phyloP scores from a whole-genome alignment of 2,797 vertebrate species.

The Neosilurus mollespiculum region DNA sequence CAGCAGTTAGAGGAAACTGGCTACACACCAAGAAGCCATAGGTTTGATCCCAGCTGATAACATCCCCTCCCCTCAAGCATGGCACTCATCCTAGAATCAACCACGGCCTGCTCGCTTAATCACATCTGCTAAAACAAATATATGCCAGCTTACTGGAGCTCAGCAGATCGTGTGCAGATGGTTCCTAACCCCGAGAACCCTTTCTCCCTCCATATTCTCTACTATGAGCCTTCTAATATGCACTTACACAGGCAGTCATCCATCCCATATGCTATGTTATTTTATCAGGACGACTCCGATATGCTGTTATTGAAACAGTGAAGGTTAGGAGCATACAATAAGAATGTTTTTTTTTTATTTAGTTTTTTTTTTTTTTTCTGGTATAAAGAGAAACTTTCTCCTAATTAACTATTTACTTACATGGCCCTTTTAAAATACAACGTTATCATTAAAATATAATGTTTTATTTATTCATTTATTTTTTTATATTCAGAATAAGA shows the following conservation, averaged over 20 bases:
- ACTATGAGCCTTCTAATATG: neutral
- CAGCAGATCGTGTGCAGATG: constrained; percentile 22
- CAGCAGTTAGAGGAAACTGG: neutral
- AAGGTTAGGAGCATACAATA: neutral
- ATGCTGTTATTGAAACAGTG: neutral
- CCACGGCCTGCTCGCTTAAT: neutral
- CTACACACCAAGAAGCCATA: neutral
- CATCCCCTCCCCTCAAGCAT: constrained; percentile 4
- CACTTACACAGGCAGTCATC: neutral
- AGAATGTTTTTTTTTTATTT: neutral
- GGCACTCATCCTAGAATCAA: neutral
- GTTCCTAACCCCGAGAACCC: constrained; percentile 21
- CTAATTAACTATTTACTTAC: neutral
- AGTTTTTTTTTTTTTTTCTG: too few relatives aligned
- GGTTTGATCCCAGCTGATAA: constrained; percentile 14
- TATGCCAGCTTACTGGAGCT: constrained; percentile 7
- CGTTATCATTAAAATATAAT: too few relatives aligned
- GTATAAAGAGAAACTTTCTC: neutral
- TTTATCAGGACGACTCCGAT: neutral
- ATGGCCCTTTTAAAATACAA: neutral
- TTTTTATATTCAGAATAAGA: neutral
- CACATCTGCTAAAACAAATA: constrained; percentile 24
- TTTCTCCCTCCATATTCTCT: neutral
- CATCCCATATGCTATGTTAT: constrained; percentile 2
- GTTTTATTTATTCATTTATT: too few relatives aligned